These are phyloP conservation scores for Pseudorasbora parva DNA, from an alignment of 2,113 vertebrate species.

Conservation along the genomic window DNA sequence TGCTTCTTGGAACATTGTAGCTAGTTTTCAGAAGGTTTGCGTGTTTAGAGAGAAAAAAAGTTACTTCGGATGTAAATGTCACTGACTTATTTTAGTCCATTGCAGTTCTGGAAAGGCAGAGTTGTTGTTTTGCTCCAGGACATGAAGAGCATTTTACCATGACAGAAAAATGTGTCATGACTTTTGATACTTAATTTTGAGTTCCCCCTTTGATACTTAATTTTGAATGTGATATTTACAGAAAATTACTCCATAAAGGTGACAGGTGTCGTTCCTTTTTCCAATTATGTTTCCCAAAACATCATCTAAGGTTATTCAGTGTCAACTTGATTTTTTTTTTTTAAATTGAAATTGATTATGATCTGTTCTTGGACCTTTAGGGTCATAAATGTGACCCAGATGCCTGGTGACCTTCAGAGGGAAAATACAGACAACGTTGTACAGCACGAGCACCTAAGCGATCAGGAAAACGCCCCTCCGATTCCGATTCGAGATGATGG, in stretches of 20 bases:
- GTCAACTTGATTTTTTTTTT: neutral
- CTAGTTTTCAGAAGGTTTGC: neutral
- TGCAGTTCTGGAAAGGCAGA: neutral
- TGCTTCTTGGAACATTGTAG: neutral
- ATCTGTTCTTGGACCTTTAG: constrained; percentile 65
- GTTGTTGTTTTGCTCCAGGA: constrained; percentile 15
- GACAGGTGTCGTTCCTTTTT: neutral
- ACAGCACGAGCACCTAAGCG: constrained; percentile 95
- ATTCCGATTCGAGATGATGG: constrained; percentile 75
- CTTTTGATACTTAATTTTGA: constrained; percentile 34
- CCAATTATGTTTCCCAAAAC: neutral
- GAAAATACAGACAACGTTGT: constrained; percentile 97
- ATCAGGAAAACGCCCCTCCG: constrained; percentile 96
- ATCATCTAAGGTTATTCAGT: neutral
- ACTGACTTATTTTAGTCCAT: neutral
- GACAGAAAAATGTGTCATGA: constrained; percentile 13
- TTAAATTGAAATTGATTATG: neutral
- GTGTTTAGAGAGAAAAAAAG: neutral
- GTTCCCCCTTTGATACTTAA: neutral
- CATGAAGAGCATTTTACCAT: constrained; percentile 29
- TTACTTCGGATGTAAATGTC: neutral
- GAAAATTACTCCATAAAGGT: constrained; percentile 10
- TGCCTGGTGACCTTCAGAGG: constrained; percentile 89
- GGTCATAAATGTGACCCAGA: constrained; percentile 88
- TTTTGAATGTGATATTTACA: constrained; percentile 16